These are phyloP conservation scores for Poeciliopsis paucimaculata DNA, from an alignment of 2,797 vertebrate genomes.

Conservation along the genomic window DNA sequence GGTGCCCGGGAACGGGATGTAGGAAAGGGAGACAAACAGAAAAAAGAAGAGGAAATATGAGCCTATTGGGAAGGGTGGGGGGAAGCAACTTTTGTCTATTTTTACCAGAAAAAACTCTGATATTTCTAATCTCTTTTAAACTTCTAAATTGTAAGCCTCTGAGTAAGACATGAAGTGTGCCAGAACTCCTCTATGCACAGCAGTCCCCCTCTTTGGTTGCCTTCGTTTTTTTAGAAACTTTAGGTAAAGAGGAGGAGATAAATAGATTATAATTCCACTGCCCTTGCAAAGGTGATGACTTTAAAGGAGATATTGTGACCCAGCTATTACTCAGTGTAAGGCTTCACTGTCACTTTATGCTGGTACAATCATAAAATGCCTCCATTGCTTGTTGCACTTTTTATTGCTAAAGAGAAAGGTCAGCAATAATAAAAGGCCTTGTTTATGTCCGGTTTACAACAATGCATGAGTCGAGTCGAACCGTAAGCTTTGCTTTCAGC, in stretches of 20 bases:
- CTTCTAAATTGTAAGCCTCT: conserved; percentile 10
- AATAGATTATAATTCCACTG: conserved; percentile 39
- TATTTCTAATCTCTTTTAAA: conserved; percentile 28
- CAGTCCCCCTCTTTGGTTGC: conserved; percentile 20
- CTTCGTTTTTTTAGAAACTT: conserved; percentile 57
- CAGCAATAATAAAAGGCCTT: conserved; percentile 7
- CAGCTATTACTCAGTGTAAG: conserved; percentile 23
- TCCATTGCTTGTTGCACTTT: conserved; percentile 48
- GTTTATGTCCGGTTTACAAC: conserved; percentile 20
- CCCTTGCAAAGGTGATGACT: conserved; percentile 25
- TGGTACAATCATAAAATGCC: conserved; percentile 49
- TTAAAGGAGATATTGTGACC: conserved; percentile 39
- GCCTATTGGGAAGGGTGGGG: conserved; percentile 20
- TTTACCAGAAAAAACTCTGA: conserved; percentile 28
- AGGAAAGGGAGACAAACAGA: conserved; percentile 53
- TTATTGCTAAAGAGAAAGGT: conserved; percentile 35
- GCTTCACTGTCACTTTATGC: conserved; percentile 42
- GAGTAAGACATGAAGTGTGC: conserved; percentile 56
- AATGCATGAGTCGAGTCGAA: conserved; percentile 36
- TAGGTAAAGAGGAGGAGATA: conserved; percentile 35
- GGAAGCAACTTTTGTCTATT: conserved; percentile 42
- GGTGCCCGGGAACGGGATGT: conserved; percentile 51
- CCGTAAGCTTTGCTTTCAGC: conserved; percentile 1
- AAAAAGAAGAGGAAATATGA: conserved; percentile 51
- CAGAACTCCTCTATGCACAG: conserved; percentile 15